These are phyloP conservation scores for Emys orbicularis DNA, from an alignment of 2,797 vertebrate genomes.

Conservation along the genomic window DNA sequence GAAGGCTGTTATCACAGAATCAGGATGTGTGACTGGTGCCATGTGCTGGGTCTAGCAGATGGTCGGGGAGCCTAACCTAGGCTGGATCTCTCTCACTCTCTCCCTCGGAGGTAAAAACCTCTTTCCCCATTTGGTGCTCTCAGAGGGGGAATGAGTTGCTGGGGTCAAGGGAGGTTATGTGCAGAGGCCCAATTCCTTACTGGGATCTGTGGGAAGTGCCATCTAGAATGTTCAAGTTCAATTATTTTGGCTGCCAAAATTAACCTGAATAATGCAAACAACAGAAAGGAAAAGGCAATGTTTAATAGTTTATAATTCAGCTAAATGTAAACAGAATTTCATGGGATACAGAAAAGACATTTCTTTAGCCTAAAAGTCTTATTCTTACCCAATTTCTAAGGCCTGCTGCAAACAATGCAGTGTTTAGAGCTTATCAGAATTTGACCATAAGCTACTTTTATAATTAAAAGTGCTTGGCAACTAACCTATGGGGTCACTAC, in stretches of 20 bases:
- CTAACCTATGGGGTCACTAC: neutral
- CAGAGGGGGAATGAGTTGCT: neutral
- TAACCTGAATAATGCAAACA: neutral
- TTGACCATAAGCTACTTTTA: neutral
- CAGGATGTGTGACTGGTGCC: neutral
- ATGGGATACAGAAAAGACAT: neutral
- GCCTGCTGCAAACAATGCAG: neutral
- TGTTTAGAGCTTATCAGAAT: neutral
- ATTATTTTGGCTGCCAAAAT: neutral
- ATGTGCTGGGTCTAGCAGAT: neutral
- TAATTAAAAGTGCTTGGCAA: neutral
- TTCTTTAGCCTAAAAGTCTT: neutral
- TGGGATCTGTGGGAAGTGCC: neutral
- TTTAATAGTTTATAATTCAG: neutral
- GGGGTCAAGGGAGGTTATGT: neutral
- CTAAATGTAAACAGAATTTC: neutral
- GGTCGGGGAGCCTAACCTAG: neutral
- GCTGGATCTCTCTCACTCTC: neutral
- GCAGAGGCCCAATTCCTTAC: neutral
- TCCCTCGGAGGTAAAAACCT: neutral
- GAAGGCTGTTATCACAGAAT: neutral
- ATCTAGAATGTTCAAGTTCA: neutral
- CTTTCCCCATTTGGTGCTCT: neutral
- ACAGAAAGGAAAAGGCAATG: fast-evolving
- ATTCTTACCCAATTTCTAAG: neutral